Evolutionary conservation across 1,140 invertebrate species (phyloP), one percentile per base, ranked within the genome.

Genomic region (Eubasilissa regina): DNA sequence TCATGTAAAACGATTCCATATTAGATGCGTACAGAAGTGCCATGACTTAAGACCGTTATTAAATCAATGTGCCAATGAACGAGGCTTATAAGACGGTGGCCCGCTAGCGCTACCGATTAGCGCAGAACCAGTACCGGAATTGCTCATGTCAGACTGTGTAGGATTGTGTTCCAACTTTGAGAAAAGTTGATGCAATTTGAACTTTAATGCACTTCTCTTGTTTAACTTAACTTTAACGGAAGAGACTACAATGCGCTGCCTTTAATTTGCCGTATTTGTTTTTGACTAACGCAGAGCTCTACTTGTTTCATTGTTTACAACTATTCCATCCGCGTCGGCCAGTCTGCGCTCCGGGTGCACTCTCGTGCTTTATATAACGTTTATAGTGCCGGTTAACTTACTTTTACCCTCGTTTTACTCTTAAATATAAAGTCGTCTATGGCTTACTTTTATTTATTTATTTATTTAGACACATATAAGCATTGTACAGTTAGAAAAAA

Each of bases 161-260:
- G 15, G 45, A 51, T 70, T 70, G 66, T 70, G 66, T 70, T 70
- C 66, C 51, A 58, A 74, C 70, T 74, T 56, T 48, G 25, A 43
- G 51, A 58, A 74, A 74, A 74, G 70, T 74, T 74, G 51, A 55
- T 44, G 53, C 70, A 11, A 74, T 56, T 55, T 44, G 70, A 74
- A 56, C 53, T 74, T 56, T 74, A 74, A 74, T 74, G 70, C 70
- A 74, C 70, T 74, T 74, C 53, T 19, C 51, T 74, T 74, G 70
- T 74, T 55, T 55, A 74, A 74, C 70, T 44, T 35, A 74, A 56
- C 70, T 74, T 47, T 43, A 47, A 47, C 66, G 47, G 62, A 66
- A 66, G 62, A 53, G 66, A 70, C 21, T 47, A 53, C 66, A 70
- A 35, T 25, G 66, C 66, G 51, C 51, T 74, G 70, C 70, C 51